phyloP scores from a whole-genome alignment of 2,113 vertebrate species.

The Scartelaos histophorus region DNA sequence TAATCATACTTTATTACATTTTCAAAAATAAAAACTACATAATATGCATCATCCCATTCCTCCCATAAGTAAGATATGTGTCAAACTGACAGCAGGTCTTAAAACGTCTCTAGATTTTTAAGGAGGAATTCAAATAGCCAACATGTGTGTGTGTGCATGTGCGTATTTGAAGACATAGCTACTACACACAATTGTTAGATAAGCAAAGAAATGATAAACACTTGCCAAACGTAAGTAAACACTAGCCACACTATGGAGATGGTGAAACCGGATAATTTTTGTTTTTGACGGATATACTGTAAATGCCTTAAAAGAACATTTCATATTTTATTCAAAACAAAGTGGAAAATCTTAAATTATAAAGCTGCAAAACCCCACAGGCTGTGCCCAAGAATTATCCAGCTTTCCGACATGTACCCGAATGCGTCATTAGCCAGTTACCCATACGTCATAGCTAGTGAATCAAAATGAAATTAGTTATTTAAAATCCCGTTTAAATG shows the following conservation, averaged over 20 bases:
- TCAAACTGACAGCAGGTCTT: too few species aligned
- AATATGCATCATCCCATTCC: too few species aligned
- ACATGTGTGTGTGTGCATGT: too few species aligned
- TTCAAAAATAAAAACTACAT: too few species aligned
- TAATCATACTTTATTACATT: too few species aligned
- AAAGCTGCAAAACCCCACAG: not conserved
- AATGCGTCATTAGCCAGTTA: constrained; percentile 50
- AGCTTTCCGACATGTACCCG: constrained; percentile 23
- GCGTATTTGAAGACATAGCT: not conserved
- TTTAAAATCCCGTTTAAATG: not conserved
- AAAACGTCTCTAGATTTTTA: too few species aligned
- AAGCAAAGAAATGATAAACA: not conserved
- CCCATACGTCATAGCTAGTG: not conserved
- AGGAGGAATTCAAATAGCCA: too few species aligned
- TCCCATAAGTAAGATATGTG: too few species aligned
- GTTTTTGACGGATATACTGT: not conserved
- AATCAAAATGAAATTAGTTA: not conserved
- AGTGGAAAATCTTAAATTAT: not conserved
- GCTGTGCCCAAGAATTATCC: not conserved
- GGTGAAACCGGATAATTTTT: not conserved
- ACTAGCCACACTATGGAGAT: not conserved
- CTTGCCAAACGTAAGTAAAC: not conserved
- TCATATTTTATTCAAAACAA: not conserved
- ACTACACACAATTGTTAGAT: not conserved
- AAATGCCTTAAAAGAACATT: not conserved